phyloP scores from a whole-genome alignment of 2,888 invertebrate genomes.

The Unio pictorum region DNA sequence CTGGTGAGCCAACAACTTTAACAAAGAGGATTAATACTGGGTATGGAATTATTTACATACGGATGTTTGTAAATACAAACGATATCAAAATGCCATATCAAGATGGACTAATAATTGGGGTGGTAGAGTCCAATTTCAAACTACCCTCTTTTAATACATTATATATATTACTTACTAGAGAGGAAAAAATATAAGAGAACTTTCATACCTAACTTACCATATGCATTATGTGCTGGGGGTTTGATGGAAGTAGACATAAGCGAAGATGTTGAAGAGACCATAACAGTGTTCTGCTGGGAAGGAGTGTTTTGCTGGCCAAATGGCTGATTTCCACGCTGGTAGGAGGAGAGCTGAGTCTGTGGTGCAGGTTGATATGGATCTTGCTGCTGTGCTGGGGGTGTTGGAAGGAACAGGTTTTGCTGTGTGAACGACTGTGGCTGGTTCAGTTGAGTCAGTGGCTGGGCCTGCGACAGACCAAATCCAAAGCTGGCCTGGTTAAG shows the following conservation, averaged over 20 bases:
- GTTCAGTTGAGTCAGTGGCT: conserved; percentile 47
- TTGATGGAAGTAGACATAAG: conserved; percentile 91
- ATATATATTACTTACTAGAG: no score
- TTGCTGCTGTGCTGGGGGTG: conserved; percentile 76
- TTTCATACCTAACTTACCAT: conserved; percentile 33
- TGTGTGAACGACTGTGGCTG: conserved; percentile 63
- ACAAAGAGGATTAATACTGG: no score
- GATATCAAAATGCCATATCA: no score
- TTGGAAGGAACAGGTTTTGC: conserved; percentile 74
- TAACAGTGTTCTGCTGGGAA: conserved; percentile 88
- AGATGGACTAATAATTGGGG: no score
- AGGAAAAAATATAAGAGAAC: no score
- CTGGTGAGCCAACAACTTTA: no score
- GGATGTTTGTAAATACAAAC: no score
- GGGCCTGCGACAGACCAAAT: conserved; percentile 74
- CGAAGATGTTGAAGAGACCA: conserved; percentile 87
- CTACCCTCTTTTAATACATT: no score
- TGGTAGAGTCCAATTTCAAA: no score
- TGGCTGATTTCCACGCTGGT: conserved; percentile 35
- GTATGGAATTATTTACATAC: no score
- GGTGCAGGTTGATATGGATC: conserved; percentile 40
- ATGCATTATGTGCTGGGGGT: conserved; percentile 56
- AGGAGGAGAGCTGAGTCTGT: conserved; percentile 35
- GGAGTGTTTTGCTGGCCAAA: conserved; percentile 72
- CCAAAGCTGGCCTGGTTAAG: conserved; percentile 70